Evolutionary conservation across 2,797 vertebrate species (phyloP), one percentile per base, ranked within the genome.

Genomic region (Falco naumanni): DNA sequence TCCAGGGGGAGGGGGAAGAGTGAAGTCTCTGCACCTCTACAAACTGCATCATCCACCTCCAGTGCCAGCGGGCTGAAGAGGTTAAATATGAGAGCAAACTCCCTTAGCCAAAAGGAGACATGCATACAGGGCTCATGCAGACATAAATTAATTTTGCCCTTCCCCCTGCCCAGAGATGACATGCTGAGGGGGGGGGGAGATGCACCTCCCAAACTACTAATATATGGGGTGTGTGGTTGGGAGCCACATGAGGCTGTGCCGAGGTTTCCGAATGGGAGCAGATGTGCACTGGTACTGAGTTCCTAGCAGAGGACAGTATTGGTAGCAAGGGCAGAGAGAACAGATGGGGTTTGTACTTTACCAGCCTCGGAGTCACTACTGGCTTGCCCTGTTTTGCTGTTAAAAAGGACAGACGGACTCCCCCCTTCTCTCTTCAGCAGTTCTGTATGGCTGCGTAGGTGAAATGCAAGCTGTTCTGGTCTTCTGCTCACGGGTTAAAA

Each of bases 1-100:
- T 96, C 93, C 90, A 89, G 54, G 79, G 92, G 82, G 89, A 93
- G 93, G 93, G 79, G 94, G 94, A 77, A 77, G 85, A 89, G 78
- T 2, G 51, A 79, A 93, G 89, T n/a, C 89, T 65, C 74, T 96
- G 82, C 43, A 94, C 92, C 93, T 96, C 81, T 89, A 13, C 41
- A 33, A 68, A 59, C 87, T 86, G 75, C 88, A 96, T 95, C 94
- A 80, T 92, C 84, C 6, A 24, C 75, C 68, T 91, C 77, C 16
- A 16, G 77, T 80, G 87, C 82, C 90, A 92, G 85, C 63, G 51
- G 53, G 59, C 81, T 72, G 93, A 79, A 86, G 94, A 92, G 91
- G 84, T 96, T 88, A 91, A 91, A 83, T 15, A 69, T 3, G 37
- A 89, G 89, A 92, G 57, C 71, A 86, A 53, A 53, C 61, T 70